Evolutionary conservation across 2,113 vertebrate species (phyloP), one percentile per base, ranked within the genome.

Genomic region (Calidris pugnax): DNA sequence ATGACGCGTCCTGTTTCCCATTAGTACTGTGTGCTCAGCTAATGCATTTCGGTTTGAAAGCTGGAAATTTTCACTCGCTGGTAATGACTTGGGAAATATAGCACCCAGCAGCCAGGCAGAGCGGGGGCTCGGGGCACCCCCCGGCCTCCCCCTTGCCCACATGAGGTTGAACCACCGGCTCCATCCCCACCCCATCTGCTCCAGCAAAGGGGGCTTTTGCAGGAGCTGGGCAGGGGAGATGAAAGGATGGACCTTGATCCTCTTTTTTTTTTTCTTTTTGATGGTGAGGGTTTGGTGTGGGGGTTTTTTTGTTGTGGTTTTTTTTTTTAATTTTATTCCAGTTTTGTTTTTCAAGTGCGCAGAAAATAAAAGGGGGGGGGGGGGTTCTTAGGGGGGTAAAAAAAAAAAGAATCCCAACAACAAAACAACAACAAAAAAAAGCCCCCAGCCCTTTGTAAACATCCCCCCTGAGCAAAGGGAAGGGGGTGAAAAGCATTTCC

Each of bases 21-120:
- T 98, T 98, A 98, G 98, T n/a, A 32, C 47, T 97, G 98, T 98
- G 98, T 98, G 98, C 94, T 98, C 98, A 98, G 96, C 98, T 99
- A 98, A 99, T 98, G 97, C 97, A 30, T 96, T 79, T 78, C 60
- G 74, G 67, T 96, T 87, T 75, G 62, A 97, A 90, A 98, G 93
- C 97, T 98, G 98, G 95, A 95, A 94, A 92, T 97, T 98, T 97
- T 99, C 98, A 98, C 98, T 96, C 97, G 53, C 87, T 90, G 87
- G 94, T 98, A 98, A 98, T 83, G 98, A 98, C 97, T 96, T 97
- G 98, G 97, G 97, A 98, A 98, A 99, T 98, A 93, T 98, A 95
- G 97, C 98, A 98, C 97, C 84, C 82, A 71, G 74, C n/a, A 85
- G 96, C 53, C 81, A 85, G 83, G 82, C 63, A 7, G 90, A 32